Conservation (phyloP, 2,797 vertebrate genomes). For the Diplodus puntazzo region DNA sequence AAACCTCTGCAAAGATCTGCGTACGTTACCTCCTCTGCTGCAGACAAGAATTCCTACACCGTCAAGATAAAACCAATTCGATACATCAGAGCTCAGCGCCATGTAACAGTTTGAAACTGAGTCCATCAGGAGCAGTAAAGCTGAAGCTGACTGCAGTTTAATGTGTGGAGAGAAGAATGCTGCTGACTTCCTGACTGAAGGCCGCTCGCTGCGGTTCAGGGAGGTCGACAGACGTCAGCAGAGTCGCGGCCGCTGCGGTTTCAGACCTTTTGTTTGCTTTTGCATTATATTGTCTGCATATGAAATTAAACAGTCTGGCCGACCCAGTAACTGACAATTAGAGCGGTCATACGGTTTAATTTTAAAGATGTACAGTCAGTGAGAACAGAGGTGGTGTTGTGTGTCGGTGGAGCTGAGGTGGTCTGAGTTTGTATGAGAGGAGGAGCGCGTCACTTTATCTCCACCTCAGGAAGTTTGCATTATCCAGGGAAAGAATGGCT, state of each 20-base stretch:
- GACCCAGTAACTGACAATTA: constrained; percentile 14
- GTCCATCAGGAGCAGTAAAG: constrained; percentile 11
- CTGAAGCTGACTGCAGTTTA: constrained; percentile 6
- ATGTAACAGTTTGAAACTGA: not conserved
- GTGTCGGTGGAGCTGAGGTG: not conserved
- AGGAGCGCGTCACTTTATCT: constrained; percentile 32
- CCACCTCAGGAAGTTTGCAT: constrained; percentile 64
- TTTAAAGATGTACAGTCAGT: constrained; percentile 30
- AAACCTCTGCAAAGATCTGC: not conserved
- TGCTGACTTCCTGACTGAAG: constrained; percentile 42
- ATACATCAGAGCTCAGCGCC: not conserved
- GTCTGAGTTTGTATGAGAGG: constrained; percentile 37
- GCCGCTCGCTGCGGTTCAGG: constrained; percentile 38
- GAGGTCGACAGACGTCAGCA: constrained; percentile 15
- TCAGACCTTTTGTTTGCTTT: constrained; percentile 61
- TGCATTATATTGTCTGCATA: constrained; percentile 29
- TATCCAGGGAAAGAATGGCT: constrained; percentile 54
- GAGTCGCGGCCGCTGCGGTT: constrained; percentile 32
- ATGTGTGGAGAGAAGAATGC: constrained; percentile 43
- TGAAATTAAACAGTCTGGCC: constrained; percentile 42
- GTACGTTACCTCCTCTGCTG: not conserved
- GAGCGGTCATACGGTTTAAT: constrained; percentile 23
- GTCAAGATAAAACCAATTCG: not conserved
- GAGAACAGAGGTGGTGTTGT: constrained; percentile 25
- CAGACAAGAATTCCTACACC: not conserved